Evolutionary conservation across 2,888 invertebrate genomes (phyloP).

Genomic region (Andrena camellia): DNA sequence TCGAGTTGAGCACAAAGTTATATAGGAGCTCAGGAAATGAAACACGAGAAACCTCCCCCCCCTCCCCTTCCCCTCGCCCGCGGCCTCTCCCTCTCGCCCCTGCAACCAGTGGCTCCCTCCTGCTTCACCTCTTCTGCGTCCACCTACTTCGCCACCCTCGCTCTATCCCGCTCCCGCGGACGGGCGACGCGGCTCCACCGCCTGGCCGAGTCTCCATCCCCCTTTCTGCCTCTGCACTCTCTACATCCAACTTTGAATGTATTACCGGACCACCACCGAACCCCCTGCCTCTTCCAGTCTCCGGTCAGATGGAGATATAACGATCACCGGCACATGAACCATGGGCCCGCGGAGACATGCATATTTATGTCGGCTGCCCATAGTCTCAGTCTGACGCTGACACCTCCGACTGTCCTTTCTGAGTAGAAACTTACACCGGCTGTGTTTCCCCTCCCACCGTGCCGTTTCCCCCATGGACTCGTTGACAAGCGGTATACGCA

Average conservation of each 20-base stretch:
- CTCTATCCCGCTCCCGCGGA: constrained; percentile 44
- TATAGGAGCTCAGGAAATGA: constrained; percentile 86
- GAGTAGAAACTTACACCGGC: constrained; percentile 25
- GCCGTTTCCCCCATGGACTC: not conserved
- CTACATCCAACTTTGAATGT: constrained; percentile 83
- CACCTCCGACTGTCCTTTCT: constrained; percentile 55
- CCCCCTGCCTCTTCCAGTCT: constrained; percentile 70
- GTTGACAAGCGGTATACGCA: not conserved
- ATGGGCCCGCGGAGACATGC: constrained; percentile 79
- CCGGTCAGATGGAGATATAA: constrained; percentile 84
- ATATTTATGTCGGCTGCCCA: constrained; percentile 78
- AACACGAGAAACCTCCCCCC: constrained; percentile 84
- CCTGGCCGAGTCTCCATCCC: constrained; percentile 68
- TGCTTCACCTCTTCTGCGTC: constrained; percentile 41
- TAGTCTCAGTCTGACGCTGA: constrained; percentile 65
- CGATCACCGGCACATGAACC: constrained; percentile 82
- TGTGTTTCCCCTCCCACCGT: not conserved
- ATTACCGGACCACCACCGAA: constrained; percentile 80
- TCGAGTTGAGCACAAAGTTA: constrained; percentile 86
- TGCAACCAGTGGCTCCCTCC: constrained; percentile 33
- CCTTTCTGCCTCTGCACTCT: constrained; percentile 76
- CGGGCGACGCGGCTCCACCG: not conserved
- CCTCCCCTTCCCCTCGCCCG: constrained; percentile 70
- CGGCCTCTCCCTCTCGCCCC: constrained; percentile 50
- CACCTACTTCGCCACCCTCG: constrained; percentile 57